Percentiles rank a stretch among this genome's conserved stretches.
phyloP scores from a whole-genome alignment of 1,140 invertebrate genomes.

The Bombus waltoni region DNA sequence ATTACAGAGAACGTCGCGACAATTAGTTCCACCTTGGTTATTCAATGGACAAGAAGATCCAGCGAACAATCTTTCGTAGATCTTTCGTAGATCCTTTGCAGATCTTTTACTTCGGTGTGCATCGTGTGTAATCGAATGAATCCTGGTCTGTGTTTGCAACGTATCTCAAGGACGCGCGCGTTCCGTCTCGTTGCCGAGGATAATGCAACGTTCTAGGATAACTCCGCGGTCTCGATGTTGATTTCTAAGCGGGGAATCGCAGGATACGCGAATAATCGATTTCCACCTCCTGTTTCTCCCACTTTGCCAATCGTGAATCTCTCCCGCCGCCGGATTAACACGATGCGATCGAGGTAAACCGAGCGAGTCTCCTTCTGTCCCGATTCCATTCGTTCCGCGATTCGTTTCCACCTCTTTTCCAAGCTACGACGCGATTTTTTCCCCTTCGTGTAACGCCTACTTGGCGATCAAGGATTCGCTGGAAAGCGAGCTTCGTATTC shows the following conservation, averaged over 20 bases:
- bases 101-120: no score
- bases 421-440: not conserved
- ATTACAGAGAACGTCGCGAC: not conserved
- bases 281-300: conserved; percentile 44
- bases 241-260: conserved; percentile 41
- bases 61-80: not conserved
- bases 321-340: not conserved
- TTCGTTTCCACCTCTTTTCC: conserved; percentile 11
- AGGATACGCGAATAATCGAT: conserved; percentile 62
- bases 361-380: not conserved
- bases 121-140: conserved; percentile 9
- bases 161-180: conserved; percentile 78
- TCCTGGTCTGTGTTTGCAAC: conserved; percentile 13
- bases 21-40: conserved; percentile 1
- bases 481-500: not conserved
- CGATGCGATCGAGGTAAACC: not conserved
- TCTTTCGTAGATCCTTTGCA: not conserved
- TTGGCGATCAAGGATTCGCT: not conserved
- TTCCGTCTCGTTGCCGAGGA: conserved; percentile 82
- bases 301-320: not conserved
- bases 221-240: conserved; percentile 36
- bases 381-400: conserved; percentile 22
- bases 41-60: not conserved
- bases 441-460: not conserved
- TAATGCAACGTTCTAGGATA: conserved; percentile 80